Percentiles rank a stretch among this genome's conserved stretches.
Evolutionary conservation across 2,797 vertebrate species (phyloP).

Genomic region (Percopsis omiscomaycus): DNA sequence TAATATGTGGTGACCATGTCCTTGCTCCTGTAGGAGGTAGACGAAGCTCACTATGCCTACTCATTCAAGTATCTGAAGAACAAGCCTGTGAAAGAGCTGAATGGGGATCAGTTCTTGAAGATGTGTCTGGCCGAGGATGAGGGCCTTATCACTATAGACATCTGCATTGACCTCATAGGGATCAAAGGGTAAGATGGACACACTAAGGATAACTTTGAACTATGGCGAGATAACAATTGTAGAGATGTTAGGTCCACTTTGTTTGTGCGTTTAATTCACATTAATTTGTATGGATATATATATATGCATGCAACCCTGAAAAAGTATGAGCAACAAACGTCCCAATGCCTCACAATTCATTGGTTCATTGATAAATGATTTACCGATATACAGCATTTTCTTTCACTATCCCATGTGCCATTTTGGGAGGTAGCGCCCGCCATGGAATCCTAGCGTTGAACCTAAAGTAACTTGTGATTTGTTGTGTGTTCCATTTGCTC

Average conservation of each 20-base stretch:
- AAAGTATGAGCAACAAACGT: not conserved
- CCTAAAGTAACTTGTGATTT: not conserved
- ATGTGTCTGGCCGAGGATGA: conserved; percentile 95
- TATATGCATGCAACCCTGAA: too few relatives aligned
- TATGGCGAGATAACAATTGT: not conserved
- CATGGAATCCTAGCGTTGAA: not conserved
- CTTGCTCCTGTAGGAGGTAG: conserved; percentile 83
- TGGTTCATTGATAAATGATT: conserved; percentile 4
- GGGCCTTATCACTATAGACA: conserved; percentile 87
- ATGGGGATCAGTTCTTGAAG: conserved; percentile 97
- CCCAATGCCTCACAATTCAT: not conserved
- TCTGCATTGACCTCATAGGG: conserved; percentile 96
- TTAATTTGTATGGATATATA: too few relatives aligned
- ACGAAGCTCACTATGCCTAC: conserved; percentile 95
- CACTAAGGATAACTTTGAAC: not conserved
- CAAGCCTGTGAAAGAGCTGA: conserved; percentile 95
- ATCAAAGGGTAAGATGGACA: conserved; percentile 89
- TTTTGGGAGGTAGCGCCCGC: conserved; percentile 14
- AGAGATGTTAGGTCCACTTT: too few relatives aligned
- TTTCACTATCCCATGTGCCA: conserved; percentile 15
- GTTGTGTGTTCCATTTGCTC: conserved; percentile 35
- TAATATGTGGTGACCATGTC: not conserved
- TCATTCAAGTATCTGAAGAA: conserved; percentile 99
- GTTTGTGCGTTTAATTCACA: too few relatives aligned
- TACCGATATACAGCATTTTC: conserved; percentile 9